Evolutionary conservation across 2,888 invertebrate genomes (phyloP).

Genomic region (Nematopogon swammerdamellus): DNA sequence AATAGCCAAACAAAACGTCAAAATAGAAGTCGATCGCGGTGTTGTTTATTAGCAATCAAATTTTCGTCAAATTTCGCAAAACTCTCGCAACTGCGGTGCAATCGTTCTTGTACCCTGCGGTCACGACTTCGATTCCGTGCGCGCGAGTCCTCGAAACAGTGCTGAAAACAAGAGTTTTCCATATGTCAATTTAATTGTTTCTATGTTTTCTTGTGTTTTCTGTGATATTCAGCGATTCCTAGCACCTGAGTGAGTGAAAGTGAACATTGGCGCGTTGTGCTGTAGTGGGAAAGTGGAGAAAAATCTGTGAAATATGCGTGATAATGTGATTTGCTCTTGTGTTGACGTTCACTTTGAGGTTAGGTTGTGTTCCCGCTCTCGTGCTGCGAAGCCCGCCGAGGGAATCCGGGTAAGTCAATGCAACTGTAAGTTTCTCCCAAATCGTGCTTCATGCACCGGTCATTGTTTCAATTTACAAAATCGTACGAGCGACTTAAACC

Average conservation of each 20-base stretch:
- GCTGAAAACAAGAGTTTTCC: background rate
- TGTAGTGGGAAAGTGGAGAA: background rate
- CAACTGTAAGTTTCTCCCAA: too few relatives aligned
- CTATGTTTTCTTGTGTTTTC: background rate
- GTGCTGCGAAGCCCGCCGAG: background rate
- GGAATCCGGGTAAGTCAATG: background rate
- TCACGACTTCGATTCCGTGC: background rate
- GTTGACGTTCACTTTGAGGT: background rate
- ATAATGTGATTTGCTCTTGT: background rate
- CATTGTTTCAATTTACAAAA: too few relatives aligned
- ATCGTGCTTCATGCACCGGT: too few relatives aligned
- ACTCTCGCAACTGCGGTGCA: background rate
- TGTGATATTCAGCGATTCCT: background rate
- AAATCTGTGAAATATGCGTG: background rate
- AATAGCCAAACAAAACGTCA: background rate
- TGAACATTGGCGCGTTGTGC: background rate
- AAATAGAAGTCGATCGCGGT: background rate
- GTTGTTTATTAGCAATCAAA: background rate
- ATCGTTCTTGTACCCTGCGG: too few relatives aligned
- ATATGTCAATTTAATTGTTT: background rate
- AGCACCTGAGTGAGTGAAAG: background rate
- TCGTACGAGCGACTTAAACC: too few relatives aligned
- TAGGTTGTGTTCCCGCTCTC: background rate
- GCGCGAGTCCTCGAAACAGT: too few relatives aligned
- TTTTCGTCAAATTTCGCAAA: background rate